phyloP scores from a whole-genome alignment of 1,140 invertebrate genomes.

The Bombus sylvicola region DNA sequence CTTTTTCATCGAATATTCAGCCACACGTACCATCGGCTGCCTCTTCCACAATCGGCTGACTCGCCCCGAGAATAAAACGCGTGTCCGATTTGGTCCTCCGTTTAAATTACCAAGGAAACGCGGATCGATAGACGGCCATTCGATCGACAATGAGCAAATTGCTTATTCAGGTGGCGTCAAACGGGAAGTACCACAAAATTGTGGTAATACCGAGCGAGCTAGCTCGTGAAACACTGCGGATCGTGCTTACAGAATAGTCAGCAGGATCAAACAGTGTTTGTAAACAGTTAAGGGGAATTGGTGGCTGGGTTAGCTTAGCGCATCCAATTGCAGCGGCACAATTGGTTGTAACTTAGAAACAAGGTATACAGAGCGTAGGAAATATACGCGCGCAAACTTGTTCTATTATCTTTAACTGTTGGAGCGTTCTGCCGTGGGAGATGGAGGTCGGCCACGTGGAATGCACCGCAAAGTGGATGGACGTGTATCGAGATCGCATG shows the following conservation, averaged over 20 bases:
- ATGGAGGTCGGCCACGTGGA: background rate
- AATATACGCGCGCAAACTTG: conserved; percentile 20
- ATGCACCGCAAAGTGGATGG: background rate
- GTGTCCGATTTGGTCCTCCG: background rate
- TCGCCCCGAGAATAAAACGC: background rate
- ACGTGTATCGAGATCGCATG: background rate
- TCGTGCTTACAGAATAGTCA: conserved; percentile 30
- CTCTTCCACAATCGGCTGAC: background rate
- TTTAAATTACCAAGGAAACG: background rate
- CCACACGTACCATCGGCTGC: background rate
- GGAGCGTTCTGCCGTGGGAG: background rate
- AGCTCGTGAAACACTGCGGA: background rate
- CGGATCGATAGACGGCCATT: background rate
- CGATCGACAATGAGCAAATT: background rate
- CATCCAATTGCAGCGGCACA: conserved; percentile 25
- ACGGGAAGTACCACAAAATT: conserved; percentile 1
- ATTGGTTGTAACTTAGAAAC: conserved; percentile 41
- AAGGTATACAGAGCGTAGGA: background rate
- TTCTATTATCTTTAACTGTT: conserved; percentile 28
- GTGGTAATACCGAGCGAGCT: background rate
- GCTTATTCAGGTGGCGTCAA: conserved; percentile 12
- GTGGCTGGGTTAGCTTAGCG: conserved; percentile 1
- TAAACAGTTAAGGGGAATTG: conserved; percentile 35
- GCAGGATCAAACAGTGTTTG: conserved; percentile 43
- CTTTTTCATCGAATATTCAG: conserved; percentile 9